Percentiles rank a stretch among this genome's conserved stretches.
Conservation (phyloP, 2,113 vertebrate genomes). For the Indicator maculatus region DNA sequence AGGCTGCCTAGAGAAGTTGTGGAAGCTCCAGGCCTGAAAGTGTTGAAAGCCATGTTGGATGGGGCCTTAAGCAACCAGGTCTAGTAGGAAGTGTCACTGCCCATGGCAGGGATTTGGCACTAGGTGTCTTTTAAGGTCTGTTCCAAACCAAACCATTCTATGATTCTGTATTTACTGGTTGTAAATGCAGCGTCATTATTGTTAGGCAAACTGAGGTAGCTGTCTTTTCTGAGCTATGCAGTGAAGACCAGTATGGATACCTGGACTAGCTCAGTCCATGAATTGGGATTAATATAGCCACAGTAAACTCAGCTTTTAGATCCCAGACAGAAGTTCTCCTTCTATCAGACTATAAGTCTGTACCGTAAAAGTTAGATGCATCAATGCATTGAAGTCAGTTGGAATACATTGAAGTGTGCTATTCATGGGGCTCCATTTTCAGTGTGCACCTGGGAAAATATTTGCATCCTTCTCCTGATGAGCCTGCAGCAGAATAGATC, state of each 20-base stretch:
- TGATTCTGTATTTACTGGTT: neutral
- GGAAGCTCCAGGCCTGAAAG: too few relatives aligned
- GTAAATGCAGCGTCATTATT: neutral
- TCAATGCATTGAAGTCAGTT: neutral
- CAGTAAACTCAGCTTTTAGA: neutral
- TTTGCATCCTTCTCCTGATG: fast-evolving
- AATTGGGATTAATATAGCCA: neutral
- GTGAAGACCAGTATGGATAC: neutral
- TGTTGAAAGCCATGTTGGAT: too few relatives aligned
- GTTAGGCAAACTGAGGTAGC: neutral
- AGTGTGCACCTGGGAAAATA: neutral
- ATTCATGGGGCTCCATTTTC: neutral
- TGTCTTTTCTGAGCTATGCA: neutral
- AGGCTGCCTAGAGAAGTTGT: too few relatives aligned
- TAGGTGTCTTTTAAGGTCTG: too few relatives aligned
- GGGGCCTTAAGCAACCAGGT: too few relatives aligned
- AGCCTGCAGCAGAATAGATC: neutral
- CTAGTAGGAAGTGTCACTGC: too few relatives aligned
- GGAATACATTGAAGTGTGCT: fast-evolving
- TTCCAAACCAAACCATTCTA: too few relatives aligned
- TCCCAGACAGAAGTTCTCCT: neutral
- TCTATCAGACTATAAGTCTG: neutral
- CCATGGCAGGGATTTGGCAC: too few relatives aligned
- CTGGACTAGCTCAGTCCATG: neutral
- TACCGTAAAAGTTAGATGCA: neutral